Conservation (phyloP, 1,140 invertebrate genomes). For the Sycobia sp. region DNA sequence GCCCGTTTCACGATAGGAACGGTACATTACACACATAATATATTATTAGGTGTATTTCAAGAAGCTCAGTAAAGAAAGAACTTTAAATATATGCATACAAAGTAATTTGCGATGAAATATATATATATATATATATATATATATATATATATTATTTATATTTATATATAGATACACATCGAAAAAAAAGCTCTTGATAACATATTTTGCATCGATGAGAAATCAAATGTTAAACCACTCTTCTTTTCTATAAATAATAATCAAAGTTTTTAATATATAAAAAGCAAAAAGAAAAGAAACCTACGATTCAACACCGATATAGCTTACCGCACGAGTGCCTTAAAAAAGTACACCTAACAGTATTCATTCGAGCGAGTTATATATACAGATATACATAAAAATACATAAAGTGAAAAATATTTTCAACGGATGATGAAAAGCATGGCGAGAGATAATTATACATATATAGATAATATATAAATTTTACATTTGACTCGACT, state of each 20-base stretch:
- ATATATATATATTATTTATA: no score
- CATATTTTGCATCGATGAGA: slow-evolving; percentile 34
- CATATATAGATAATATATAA: no score
- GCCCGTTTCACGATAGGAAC: no score
- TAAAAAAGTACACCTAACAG: slow-evolving; percentile 49
- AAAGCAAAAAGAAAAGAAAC: no score
- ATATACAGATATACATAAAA: slow-evolving; percentile 20
- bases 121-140: no score
- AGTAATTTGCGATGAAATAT: slow-evolving; percentile 32
- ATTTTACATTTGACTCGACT: no score
- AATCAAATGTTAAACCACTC: slow-evolving; percentile 41
- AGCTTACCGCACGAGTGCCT: slow-evolving; percentile 53
- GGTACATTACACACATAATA: no score
- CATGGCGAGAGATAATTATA: no score
- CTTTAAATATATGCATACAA: no score
- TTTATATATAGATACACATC: no score
- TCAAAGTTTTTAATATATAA: slow-evolving; percentile 38
- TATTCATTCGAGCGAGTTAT: slow-evolving; percentile 42
- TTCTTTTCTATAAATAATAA: slow-evolving; percentile 39
- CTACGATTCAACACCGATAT: slow-evolving; percentile 17
- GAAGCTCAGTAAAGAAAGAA: no score
- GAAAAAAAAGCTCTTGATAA: slow-evolving; percentile 34
- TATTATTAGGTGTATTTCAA: no score
- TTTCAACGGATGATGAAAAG: slow-evolving; percentile 34
- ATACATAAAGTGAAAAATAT: slow-evolving; percentile 36